Evolutionary conservation across 2,797 vertebrate genomes (phyloP).

Genomic region (Cynopterus sphinx): DNA sequence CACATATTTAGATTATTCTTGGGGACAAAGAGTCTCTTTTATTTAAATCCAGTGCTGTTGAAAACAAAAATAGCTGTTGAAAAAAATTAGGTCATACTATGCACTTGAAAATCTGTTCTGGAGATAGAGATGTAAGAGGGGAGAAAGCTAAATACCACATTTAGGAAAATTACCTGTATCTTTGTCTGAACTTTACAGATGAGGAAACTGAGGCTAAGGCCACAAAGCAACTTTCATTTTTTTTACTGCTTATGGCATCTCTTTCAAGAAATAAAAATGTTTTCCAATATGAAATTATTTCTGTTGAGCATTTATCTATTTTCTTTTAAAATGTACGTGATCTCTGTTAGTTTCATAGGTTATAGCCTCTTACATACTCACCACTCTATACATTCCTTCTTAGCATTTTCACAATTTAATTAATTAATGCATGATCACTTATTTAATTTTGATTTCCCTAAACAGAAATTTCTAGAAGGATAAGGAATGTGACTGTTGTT

Average conservation of each 20-base stretch:
- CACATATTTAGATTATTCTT: neutral
- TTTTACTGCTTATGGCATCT: neutral
- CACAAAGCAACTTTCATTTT: neutral
- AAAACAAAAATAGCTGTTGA: neutral
- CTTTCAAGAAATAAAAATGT: constrained; percentile 26
- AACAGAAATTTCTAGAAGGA: neutral
- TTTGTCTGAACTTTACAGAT: neutral
- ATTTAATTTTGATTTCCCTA: constrained; percentile 33
- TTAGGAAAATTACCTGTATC: neutral
- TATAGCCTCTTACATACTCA: neutral
- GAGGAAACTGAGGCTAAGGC: neutral
- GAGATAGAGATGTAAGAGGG: neutral
- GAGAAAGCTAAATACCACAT: neutral
- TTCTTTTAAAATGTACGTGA: neutral
- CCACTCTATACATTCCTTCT: neutral
- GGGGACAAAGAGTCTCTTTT: neutral
- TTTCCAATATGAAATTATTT: neutral
- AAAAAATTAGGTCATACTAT: neutral
- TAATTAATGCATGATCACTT: neutral
- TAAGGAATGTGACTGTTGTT: neutral
- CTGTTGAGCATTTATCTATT: neutral
- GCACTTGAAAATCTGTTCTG: neutral
- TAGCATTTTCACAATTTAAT: neutral
- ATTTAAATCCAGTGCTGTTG: neutral
- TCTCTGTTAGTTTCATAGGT: neutral